phyloP scores from a whole-genome alignment of 2,888 invertebrate species.

The Drosophila borborema region DNA sequence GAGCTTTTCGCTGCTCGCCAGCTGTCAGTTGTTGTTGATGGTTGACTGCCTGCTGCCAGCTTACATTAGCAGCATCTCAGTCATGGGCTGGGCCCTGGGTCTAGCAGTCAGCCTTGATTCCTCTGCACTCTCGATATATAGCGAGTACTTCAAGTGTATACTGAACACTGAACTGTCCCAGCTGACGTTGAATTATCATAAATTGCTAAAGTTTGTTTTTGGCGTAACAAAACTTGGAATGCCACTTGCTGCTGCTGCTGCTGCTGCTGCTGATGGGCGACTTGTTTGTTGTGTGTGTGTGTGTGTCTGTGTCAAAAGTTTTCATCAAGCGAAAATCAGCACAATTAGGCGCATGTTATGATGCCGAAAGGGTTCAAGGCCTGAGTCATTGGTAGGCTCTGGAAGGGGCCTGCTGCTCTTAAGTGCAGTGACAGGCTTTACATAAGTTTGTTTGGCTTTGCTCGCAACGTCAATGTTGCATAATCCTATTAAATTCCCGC shows the following conservation, averaged over 20 bases:
- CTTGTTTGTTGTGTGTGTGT: conserved; percentile 39
- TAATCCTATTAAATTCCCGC: conserved; percentile 80
- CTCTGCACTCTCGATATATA: conserved; percentile 30
- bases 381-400: not conserved
- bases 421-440: conserved; percentile 72
- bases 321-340: conserved; percentile 75
- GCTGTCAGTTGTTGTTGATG: conserved; percentile 77
- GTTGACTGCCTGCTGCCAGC: conserved; percentile 65
- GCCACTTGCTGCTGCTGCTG: conserved; percentile 44
- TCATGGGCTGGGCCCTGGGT: conserved; percentile 34
- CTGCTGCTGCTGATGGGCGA: conserved; percentile 47
- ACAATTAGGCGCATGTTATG: conserved; percentile 71
- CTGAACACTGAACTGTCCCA: conserved; percentile 80
- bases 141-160: conserved; percentile 52
- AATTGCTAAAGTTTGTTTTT: conserved; percentile 82
- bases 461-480: conserved; percentile 65
- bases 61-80: conserved; percentile 62
- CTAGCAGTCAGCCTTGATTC: conserved; percentile 39
- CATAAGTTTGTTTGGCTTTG: conserved; percentile 66
- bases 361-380: conserved; percentile 54
- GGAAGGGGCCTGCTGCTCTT: conserved; percentile 20
- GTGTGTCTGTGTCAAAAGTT: conserved; percentile 62
- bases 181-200: conserved; percentile 84
- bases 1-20: conserved; percentile 68
- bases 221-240: conserved; percentile 72